Percentiles rank a stretch among this genome's conserved stretches.
These are phyloP conservation scores for Myodes glareolus DNA, from an alignment of 2,113 vertebrate genomes.

Conservation along the genomic window DNA sequence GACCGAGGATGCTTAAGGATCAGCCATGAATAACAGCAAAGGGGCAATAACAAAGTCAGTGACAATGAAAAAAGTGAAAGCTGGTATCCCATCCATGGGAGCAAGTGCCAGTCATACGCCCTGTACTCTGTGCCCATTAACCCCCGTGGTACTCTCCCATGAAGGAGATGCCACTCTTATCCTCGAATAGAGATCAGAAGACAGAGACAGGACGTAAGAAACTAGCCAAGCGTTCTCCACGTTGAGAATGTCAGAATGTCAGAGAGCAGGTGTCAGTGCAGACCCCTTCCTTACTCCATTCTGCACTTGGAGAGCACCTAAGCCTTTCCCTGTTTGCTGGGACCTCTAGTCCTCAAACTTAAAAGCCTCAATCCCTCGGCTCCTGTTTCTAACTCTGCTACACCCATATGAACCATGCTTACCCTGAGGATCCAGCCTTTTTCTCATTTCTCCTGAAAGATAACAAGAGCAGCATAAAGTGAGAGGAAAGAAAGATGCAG, in stretches of 20 bases:
- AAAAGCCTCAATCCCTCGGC: not conserved
- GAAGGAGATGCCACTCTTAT: not conserved
- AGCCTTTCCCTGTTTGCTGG: not conserved
- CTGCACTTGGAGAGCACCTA: not conserved
- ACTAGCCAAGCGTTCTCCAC: not conserved
- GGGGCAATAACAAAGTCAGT: not conserved
- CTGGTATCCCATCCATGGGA: accelerated
- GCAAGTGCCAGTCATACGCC: accelerated
- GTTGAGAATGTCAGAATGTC: not conserved
- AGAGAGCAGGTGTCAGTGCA: not conserved
- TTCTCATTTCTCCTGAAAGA: not conserved
- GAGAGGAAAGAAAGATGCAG: not conserved
- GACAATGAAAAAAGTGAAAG: not conserved
- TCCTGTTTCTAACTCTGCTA: not conserved
- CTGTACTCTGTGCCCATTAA: not conserved
- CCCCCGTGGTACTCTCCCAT: not conserved
- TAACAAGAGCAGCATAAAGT: not conserved
- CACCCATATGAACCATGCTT: not conserved
- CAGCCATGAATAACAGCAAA: not conserved
- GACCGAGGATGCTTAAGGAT: not conserved
- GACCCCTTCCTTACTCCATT: accelerated
- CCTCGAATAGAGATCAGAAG: not conserved
- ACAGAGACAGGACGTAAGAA: not conserved
- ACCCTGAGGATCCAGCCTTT: not conserved
- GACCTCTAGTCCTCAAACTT: not conserved